Conservation (phyloP, 2,888 invertebrate species). For the Drosophila differens region DNA sequence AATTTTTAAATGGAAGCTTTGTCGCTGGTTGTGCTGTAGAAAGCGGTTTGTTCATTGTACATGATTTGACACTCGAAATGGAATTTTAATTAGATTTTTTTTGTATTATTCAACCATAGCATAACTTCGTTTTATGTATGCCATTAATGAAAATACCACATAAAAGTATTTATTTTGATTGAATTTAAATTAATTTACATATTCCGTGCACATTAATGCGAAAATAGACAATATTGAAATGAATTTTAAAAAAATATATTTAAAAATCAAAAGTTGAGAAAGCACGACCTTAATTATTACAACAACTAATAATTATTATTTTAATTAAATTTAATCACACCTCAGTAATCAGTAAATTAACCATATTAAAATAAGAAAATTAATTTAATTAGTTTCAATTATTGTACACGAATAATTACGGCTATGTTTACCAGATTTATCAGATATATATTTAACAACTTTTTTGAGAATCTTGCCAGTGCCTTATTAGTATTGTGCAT, state of each 20-base stretch:
- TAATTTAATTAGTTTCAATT: not conserved
- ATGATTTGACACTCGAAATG: conserved; percentile 28
- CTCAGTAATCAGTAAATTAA: not conserved
- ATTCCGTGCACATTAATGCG: conserved; percentile 13
- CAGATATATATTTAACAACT: not conserved
- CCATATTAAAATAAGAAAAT: not conserved
- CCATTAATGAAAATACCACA: conserved; percentile 25
- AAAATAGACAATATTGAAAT: not conserved
- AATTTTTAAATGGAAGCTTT: not conserved
- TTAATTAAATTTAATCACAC: not conserved
- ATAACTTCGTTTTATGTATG: conserved; percentile 5
- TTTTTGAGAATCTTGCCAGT: conserved; percentile 27
- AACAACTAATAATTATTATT: not conserved
- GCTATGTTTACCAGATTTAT: not conserved
- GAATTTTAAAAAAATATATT: not conserved
- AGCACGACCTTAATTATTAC: not conserved
- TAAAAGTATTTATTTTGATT: conserved; percentile 67
- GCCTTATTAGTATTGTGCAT: not conserved
- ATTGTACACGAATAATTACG: not conserved
- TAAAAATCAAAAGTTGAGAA: not conserved
- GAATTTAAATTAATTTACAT: conserved; percentile 41
- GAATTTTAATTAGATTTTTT: conserved; percentile 71
- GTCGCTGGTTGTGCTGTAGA: not conserved
- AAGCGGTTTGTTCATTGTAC: not conserved
- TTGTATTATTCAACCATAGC: not conserved